These are phyloP conservation scores for Hyperopisus bebe DNA, from an alignment of 2,113 vertebrate genomes.

Conservation along the genomic window DNA sequence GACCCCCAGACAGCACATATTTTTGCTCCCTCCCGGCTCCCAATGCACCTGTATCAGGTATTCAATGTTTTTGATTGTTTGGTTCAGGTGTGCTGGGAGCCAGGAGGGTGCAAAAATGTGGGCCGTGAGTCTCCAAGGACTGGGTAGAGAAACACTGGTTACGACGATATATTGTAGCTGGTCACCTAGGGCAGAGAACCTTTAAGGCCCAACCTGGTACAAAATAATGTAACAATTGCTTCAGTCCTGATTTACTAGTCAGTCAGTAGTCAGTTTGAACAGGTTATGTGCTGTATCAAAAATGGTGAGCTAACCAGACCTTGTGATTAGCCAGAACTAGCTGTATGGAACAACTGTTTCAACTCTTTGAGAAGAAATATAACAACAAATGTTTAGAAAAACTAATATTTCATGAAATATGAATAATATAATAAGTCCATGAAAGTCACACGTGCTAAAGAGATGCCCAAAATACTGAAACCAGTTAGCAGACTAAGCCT, in stretches of 20 bases:
- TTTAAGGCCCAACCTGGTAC: no score
- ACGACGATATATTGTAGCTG: no score
- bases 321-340: not conserved
- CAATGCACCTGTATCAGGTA: not conserved
- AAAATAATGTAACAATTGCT: no score
- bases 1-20: not conserved
- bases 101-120: no score
- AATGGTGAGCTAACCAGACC: no score
- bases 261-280: no score
- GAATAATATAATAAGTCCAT: no score
- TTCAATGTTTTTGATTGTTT: not conserved
- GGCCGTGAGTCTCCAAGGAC: no score
- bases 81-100: not conserved
- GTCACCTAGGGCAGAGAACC: no score
- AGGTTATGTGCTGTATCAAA: no score
- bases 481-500: not conserved
- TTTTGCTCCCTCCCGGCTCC: not conserved
- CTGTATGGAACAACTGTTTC: not conserved
- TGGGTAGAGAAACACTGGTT: no score
- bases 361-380: not conserved
- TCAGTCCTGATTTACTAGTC: no score
- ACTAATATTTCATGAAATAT: not conserved
- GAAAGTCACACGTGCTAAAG: not conserved
- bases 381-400: not conserved
- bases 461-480: not conserved